These are phyloP conservation scores for Sesamia inferens DNA, from an alignment of 2,888 invertebrate species.

Conservation along the genomic window DNA sequence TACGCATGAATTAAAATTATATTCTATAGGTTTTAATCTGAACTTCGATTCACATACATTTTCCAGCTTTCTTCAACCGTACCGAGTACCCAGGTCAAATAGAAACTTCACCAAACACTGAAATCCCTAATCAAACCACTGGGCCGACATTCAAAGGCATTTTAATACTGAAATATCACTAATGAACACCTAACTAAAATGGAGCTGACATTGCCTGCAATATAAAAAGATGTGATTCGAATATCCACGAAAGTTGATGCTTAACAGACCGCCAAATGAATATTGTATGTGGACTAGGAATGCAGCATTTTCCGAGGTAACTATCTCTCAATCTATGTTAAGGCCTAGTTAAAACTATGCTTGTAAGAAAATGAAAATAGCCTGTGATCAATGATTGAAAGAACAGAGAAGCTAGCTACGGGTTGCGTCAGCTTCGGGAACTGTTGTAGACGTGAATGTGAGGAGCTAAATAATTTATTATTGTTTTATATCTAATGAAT, in stretches of 20 bases:
- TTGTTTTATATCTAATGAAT: not conserved
- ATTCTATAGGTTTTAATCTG: not conserved
- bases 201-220: constrained; percentile 1
- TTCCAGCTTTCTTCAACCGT: not conserved
- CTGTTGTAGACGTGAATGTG: not conserved
- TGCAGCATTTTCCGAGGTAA: constrained; percentile 31
- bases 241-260: constrained; percentile 6
- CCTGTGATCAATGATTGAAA: constrained; percentile 45
- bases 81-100: not conserved
- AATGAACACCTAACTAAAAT: constrained; percentile 8
- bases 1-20: not conserved
- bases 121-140: not conserved
- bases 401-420: constrained; percentile 10
- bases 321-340: constrained; percentile 51
- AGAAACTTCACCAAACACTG: not conserved
- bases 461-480: not conserved
- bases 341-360: constrained; percentile 35
- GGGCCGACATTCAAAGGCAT: not conserved
- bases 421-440: constrained; percentile 16
- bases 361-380: constrained; percentile 60
- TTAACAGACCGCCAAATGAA: constrained; percentile 14
- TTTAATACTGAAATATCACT: constrained; percentile 27
- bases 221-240: constrained; percentile 4
- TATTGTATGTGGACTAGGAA: constrained; percentile 30
- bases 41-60: not conserved